Conservation (phyloP, 2,888 invertebrate species). For the Oscheius sp. region DNA sequence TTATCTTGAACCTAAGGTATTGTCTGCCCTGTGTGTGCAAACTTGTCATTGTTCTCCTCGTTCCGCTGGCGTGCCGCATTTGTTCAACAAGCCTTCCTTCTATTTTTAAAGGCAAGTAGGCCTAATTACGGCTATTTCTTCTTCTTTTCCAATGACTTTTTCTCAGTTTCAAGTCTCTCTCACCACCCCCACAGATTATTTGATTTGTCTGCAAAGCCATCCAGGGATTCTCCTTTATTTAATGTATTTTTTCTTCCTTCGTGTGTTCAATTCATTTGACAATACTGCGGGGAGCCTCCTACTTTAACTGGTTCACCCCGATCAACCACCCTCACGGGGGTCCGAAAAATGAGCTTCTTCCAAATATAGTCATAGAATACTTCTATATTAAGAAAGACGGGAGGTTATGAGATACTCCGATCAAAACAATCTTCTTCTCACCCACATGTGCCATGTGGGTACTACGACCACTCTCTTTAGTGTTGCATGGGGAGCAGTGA, state of each 20-base stretch:
- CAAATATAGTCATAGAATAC: constrained; percentile 28
- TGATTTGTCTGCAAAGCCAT: no score
- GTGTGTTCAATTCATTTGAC: background rate
- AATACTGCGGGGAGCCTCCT: background rate
- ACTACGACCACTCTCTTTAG: background rate
- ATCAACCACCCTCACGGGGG: constrained; percentile 10
- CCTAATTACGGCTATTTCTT: no score
- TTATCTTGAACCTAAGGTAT: constrained; percentile 28
- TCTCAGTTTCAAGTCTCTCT: background rate
- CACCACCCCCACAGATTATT: background rate
- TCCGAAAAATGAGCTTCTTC: constrained; percentile 26
- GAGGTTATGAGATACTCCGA: constrained; percentile 15
- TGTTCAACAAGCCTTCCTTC: no score
- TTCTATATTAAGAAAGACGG: background rate
- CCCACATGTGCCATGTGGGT: constrained; percentile 1
- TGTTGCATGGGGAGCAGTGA: background rate
- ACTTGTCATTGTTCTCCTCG: background rate
- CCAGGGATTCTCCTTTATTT: background rate
- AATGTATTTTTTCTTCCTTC: background rate
- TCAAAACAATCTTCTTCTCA: constrained; percentile 3
- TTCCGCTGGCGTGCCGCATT: no score
- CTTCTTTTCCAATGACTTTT: background rate
- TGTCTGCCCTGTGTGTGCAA: constrained; percentile 23
- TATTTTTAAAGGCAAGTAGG: no score
- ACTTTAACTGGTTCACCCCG: constrained; percentile 9